Base-by-base conservation (phyloP, 2,888 invertebrate genomes). In the Ennomos fuscantarius region DNA sequence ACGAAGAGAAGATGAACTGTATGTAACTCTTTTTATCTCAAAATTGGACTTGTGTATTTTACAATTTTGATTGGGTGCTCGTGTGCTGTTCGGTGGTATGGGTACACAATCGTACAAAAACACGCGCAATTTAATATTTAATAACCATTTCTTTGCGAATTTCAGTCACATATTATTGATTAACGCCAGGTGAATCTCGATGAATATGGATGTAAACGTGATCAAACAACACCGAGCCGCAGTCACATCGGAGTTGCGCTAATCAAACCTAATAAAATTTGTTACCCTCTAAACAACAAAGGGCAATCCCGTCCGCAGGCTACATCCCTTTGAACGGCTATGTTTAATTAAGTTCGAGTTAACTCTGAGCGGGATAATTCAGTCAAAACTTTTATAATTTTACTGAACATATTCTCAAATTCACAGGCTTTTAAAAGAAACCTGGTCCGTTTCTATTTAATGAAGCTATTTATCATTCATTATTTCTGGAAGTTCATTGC, bases 201-300 rank as follows among this genome's bases (percentile, higher is more conserved):
- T 48, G 44, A 51, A 45, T 51, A 49, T 55, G 44, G 40, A 51
- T 42, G 39, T 39, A 8, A 32, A 36, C 35, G 44, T 39, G 33
- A 41, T 31, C 36, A 40, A 54, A 55, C 54, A 63, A 58, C 55
- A 50, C 34, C 15, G 11, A 44, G 40, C 44, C 45, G 34, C 48
- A 43, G 47, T 47, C 54, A 24, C 33, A 42, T 5, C 40, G 35
- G 44, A 55, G 44, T 41, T 50, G 24, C 41, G 43, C 13, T 40
- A 60, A 53, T 57, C 55, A 54, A 62, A 60, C 43, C 51, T 54
- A 62, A 60, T 61, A 49, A 65, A 59, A 55, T 55, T 53, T 35
- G 55, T 43, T 37, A 47, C 55, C 43, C 46, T 48, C 55, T 13
- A 36, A 53, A 46, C 46, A 51, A 39, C 41, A 54, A 55, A 54